Conservation (phyloP, 2,113 vertebrate species). For the Anthoscopus minutus region DNA sequence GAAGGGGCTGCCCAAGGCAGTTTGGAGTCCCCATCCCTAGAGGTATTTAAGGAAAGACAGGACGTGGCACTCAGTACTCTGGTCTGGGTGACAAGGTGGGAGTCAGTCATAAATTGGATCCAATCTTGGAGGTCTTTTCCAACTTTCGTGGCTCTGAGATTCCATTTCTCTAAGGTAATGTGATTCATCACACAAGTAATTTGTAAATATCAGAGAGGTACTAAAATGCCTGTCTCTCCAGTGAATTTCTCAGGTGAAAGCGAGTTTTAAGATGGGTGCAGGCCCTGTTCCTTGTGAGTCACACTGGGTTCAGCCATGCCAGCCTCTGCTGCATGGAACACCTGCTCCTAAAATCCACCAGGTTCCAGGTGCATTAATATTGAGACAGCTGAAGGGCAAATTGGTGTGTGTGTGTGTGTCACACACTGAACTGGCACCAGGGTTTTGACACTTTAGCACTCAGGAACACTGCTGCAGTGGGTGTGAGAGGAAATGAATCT, state of each 20-base stretch:
- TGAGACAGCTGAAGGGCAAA: neutral
- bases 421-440: neutral
- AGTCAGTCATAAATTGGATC: neutral
- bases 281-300: neutral
- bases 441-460: neutral
- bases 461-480: neutral
- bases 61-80: neutral
- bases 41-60: neutral
- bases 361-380: fast-evolving
- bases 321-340: neutral
- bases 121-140: neutral
- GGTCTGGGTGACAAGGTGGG: neutral
- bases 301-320: neutral
- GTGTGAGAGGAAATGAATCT: neutral
- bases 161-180: neutral
- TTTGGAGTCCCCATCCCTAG: neutral
- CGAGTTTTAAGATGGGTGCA: neutral
- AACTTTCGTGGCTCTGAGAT: neutral
- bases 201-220: neutral
- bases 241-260: neutral
- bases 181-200: neutral
- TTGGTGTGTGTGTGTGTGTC: no score
- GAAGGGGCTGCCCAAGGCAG: neutral
- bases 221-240: neutral
- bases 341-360: neutral